Percentiles rank a stretch among this genome's conserved stretches.
Evolutionary conservation across 2,888 invertebrate species (phyloP).

Genomic region (Drosophila diplacantha): DNA sequence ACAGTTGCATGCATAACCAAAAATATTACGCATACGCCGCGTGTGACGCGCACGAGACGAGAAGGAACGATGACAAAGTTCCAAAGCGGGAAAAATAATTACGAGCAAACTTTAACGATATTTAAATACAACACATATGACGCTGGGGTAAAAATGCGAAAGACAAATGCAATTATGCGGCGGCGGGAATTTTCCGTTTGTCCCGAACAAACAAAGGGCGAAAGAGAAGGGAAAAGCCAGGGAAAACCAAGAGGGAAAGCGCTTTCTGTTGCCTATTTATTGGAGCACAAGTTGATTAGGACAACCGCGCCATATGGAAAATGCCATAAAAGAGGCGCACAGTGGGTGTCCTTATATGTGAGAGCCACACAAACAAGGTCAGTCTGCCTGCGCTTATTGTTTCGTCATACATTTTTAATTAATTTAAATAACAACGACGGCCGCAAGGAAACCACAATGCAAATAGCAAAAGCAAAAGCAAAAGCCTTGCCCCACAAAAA

Average conservation of each 20-base stretch:
- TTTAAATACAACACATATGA: constrained; percentile 45
- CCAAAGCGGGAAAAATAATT: constrained; percentile 47
- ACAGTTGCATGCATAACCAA: constrained; percentile 50
- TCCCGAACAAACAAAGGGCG: constrained; percentile 35
- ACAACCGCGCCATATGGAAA: constrained; percentile 36
- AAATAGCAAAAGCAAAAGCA: constrained; percentile 8
- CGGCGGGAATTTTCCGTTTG: constrained; percentile 17
- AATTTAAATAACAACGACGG: constrained; percentile 61
- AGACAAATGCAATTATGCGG: constrained; percentile 55
- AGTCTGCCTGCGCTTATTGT: constrained; percentile 56
- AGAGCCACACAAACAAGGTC: constrained; percentile 68
- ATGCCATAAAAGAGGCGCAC: constrained; percentile 24
- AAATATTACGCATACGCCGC: constrained; percentile 58
- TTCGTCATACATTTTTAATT: constrained; percentile 72
- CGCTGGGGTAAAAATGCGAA: constrained; percentile 21
- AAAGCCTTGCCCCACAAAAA: constrained; percentile 45
- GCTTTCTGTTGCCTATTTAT: constrained; percentile 53
- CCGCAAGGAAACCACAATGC: constrained; percentile 29
- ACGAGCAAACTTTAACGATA: constrained; percentile 52
- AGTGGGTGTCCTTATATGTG: neutral
- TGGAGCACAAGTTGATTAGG: constrained; percentile 34
- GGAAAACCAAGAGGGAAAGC: constrained; percentile 6
- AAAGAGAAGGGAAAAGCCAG: constrained; percentile 10
- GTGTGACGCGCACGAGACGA: constrained; percentile 32
- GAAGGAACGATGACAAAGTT: constrained; percentile 41